phyloP scores from a whole-genome alignment of 2,113 vertebrate species.

The Osmerus mordax region DNA sequence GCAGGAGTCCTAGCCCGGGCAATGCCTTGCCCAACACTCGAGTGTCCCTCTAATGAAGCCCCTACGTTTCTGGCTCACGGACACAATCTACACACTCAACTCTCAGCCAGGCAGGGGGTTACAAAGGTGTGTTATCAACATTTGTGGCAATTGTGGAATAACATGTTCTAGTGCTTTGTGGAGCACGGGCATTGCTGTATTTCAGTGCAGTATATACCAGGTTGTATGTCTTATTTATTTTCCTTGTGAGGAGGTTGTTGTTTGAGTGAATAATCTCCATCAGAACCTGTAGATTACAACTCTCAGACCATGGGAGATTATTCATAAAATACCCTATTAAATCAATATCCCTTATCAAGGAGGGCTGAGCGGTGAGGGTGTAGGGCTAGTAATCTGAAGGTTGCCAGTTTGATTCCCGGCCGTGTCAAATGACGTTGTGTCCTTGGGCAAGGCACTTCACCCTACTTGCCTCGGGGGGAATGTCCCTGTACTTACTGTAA shows the following conservation, averaged over 20 bases:
- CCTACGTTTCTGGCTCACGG: slow-evolving; percentile 24
- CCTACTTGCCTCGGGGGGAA: too few species aligned
- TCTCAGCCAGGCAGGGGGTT: slow-evolving; percentile 9
- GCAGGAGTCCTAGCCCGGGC: slow-evolving; percentile 25
- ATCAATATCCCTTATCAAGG: too few species aligned
- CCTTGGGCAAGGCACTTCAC: too few species aligned
- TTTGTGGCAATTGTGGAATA: slow-evolving; percentile 18
- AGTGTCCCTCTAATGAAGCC: slow-evolving; percentile 36
- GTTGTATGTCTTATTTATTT: slow-evolving; percentile 1
- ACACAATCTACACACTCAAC: slow-evolving; percentile 24
- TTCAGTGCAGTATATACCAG: background rate
- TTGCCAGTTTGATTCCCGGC: too few species aligned
- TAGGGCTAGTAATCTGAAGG: too few species aligned
- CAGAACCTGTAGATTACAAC: too few species aligned
- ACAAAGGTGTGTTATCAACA: slow-evolving; percentile 16
- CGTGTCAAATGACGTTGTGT: too few species aligned
- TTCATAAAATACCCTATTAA: too few species aligned
- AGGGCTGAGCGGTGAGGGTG: too few species aligned
- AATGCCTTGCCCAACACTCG: slow-evolving; percentile 10
- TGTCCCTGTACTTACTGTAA: too few species aligned
- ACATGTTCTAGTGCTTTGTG: slow-evolving; percentile 12
- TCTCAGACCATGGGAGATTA: too few species aligned
- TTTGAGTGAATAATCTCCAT: background rate
- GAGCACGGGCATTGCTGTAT: slow-evolving; percentile 8
- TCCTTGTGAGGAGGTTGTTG: background rate